phyloP scores from a whole-genome alignment of 2,888 invertebrate species.

The Nomada ferruginata region DNA sequence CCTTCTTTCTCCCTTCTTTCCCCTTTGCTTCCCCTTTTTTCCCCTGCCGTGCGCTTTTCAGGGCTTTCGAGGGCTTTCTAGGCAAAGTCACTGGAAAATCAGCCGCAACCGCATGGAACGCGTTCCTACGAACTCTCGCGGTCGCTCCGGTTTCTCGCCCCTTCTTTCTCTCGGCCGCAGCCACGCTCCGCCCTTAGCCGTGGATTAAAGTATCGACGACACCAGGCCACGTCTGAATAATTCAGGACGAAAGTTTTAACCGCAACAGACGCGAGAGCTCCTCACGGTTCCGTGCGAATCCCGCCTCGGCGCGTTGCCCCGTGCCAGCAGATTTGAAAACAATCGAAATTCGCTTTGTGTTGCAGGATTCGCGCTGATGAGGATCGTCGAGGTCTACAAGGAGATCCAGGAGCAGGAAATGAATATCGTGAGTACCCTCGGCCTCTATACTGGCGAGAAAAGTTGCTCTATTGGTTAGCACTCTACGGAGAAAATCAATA shows the following conservation, averaged over 20 bases:
- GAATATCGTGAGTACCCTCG: constrained; percentile 92
- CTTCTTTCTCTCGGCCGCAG: constrained; percentile 26
- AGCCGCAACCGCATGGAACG: constrained; percentile 65
- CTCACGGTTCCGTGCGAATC: constrained; percentile 47
- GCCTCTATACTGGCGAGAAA: neutral
- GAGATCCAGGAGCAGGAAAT: constrained; percentile 97
- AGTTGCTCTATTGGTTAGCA: no score
- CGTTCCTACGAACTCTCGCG: constrained; percentile 54
- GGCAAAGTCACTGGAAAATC: constrained; percentile 78
- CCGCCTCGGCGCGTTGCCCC: neutral
- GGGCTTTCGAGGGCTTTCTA: constrained; percentile 72
- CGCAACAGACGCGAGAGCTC: constrained; percentile 57
- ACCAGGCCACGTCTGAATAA: constrained; percentile 80
- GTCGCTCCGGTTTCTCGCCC: constrained; percentile 28
- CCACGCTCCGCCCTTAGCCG: constrained; percentile 31
- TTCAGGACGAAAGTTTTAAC: constrained; percentile 81
- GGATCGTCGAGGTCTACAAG: constrained; percentile 96
- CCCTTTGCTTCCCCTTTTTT: constrained; percentile 60
- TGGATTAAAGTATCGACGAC: constrained; percentile 82
- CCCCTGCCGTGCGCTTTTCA: constrained; percentile 58
- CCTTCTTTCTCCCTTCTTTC: neutral
- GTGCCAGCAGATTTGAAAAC: constrained; percentile 20
- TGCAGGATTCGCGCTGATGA: constrained; percentile 95
- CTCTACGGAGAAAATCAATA: no score
- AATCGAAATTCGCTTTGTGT: constrained; percentile 78